phyloP scores from a whole-genome alignment of 2,888 invertebrate genomes.

The Drosophila paranaensis region DNA sequence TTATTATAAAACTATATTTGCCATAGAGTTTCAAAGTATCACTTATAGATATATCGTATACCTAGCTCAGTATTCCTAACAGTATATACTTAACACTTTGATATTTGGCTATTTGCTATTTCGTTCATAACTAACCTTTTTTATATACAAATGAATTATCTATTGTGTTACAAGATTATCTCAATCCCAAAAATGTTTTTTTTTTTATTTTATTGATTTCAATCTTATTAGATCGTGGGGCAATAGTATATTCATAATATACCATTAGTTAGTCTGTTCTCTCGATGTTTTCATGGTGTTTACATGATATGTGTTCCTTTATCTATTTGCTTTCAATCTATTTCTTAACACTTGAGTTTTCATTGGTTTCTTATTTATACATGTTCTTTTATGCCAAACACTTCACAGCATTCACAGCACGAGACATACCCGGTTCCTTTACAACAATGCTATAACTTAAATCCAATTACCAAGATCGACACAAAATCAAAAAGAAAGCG shows the following conservation, averaged over 20 bases:
- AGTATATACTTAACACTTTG: constrained; percentile 17
- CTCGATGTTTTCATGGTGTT: neutral
- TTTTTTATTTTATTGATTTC: neutral
- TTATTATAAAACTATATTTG: constrained; percentile 25
- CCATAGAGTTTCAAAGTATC: constrained; percentile 34
- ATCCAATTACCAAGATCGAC: constrained; percentile 65
- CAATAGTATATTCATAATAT: neutral
- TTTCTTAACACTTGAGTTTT: constrained; percentile 23
- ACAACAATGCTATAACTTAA: constrained; percentile 79
- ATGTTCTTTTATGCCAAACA: constrained; percentile 69
- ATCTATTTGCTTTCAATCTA: too few species aligned
- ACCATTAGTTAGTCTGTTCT: constrained; percentile 3
- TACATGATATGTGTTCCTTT: neutral
- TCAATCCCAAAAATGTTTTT: neutral
- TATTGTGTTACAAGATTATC: neutral
- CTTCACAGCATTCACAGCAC: constrained; percentile 84
- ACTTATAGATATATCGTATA: constrained; percentile 16
- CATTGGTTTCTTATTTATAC: constrained; percentile 46
- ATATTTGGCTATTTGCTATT: constrained; percentile 6
- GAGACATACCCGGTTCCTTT: constrained; percentile 83
- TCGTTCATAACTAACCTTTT: neutral
- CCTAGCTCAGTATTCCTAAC: constrained; percentile 30
- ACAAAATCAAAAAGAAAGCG: constrained; percentile 42
- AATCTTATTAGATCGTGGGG: neutral
- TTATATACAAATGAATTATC: neutral